phyloP scores from a whole-genome alignment of 1,140 invertebrate species.

The Battus philenor region DNA sequence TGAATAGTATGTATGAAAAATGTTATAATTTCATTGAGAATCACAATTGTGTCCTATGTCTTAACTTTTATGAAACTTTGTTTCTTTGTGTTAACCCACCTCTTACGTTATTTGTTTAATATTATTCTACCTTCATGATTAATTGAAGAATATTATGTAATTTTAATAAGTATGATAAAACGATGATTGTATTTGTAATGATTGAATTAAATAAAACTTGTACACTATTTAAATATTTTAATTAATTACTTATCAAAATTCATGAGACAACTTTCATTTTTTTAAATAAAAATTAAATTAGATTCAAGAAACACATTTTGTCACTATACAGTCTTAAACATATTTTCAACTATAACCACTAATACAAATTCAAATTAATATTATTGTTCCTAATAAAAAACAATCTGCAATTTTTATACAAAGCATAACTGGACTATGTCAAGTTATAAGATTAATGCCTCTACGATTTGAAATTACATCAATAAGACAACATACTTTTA shows the following conservation, averaged over 20 bases:
- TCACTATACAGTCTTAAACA: slow-evolving; percentile 31
- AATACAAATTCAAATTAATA: slow-evolving; percentile 16
- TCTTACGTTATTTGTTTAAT: too few species aligned
- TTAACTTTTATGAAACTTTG: too few species aligned
- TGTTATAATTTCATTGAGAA: too few species aligned
- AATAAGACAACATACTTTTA: slow-evolving; percentile 18
- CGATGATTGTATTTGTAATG: too few species aligned
- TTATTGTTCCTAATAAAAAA: slow-evolving; percentile 3
- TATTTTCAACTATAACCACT: slow-evolving; percentile 14
- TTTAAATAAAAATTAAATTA: slow-evolving; percentile 30
- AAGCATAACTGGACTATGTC: slow-evolving; percentile 7
- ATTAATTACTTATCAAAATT: slow-evolving; percentile 28
- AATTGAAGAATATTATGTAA: too few species aligned
- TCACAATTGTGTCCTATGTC: too few species aligned
- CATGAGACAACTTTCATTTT: slow-evolving; percentile 23
- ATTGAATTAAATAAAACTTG: slow-evolving; percentile 21
- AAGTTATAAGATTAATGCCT: neutral
- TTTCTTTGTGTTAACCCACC: too few species aligned
- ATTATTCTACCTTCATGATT: too few species aligned
- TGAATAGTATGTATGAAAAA: too few species aligned
- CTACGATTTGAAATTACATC: slow-evolving; percentile 16
- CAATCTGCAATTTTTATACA: slow-evolving; percentile 12
- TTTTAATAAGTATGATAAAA: too few species aligned
- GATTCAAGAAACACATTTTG: slow-evolving; percentile 27
- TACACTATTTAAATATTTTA: slow-evolving; percentile 31